phyloP scores from a whole-genome alignment of 1,140 invertebrate genomes.

The Diprion similis region DNA sequence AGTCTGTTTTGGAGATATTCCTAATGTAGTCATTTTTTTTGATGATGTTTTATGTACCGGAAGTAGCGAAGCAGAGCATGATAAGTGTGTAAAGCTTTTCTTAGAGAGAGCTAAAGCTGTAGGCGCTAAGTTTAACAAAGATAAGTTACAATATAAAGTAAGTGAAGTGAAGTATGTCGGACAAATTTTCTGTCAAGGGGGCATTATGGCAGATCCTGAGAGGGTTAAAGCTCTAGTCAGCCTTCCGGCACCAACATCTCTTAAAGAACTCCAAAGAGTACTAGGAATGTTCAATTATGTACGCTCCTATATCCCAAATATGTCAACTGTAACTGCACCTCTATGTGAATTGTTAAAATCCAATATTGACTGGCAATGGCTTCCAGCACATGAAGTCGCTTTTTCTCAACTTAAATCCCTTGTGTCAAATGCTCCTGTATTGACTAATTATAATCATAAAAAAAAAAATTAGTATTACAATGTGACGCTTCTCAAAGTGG shows the following conservation, averaged over 20 bases:
- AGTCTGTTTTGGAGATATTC: constrained; percentile 40
- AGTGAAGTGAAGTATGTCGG: constrained; percentile 44
- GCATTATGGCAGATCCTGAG: constrained; percentile 42
- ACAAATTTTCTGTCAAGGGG: constrained; percentile 39
- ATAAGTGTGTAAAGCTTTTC: constrained; percentile 37
- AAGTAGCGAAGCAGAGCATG: constrained; percentile 34
- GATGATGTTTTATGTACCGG: constrained; percentile 48
- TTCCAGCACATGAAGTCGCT: too few species aligned
- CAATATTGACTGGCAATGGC: constrained; percentile 31
- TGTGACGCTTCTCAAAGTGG: constrained; percentile 49
- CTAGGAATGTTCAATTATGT: constrained; percentile 50
- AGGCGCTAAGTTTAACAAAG: constrained; percentile 45
- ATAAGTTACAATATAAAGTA: constrained; percentile 41
- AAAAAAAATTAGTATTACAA: constrained; percentile 40
- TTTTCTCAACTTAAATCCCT: constrained; percentile 29
- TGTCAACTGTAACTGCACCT: constrained; percentile 23
- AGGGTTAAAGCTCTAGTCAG: constrained; percentile 50
- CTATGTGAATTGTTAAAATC: constrained; percentile 30
- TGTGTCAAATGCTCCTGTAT: constrained; percentile 24
- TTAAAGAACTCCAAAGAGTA: constrained; percentile 42
- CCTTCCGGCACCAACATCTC: constrained; percentile 40
- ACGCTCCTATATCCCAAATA: constrained; percentile 34
- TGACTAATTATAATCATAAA: constrained; percentile 32
- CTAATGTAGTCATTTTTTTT: constrained; percentile 44
- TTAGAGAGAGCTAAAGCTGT: constrained; percentile 34